Evolutionary conservation across 1,140 invertebrate genomes (phyloP).

Genomic region (Cyclina sinensis): DNA sequence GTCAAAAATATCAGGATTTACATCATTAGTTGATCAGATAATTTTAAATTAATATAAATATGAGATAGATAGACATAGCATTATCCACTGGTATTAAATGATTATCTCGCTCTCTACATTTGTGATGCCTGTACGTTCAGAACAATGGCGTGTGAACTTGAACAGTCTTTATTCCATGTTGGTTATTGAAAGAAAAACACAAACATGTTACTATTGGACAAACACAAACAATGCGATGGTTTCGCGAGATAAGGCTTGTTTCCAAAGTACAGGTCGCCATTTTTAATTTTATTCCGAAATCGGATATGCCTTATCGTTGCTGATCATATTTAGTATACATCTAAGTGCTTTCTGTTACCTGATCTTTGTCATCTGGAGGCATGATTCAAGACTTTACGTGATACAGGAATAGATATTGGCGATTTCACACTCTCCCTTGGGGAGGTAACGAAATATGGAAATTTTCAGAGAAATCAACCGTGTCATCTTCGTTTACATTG

Average conservation of each 20-base stretch:
- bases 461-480: slow-evolving; percentile 33
- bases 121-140: too few species aligned
- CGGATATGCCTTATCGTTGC: slow-evolving; percentile 34
- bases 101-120: too few species aligned
- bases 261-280: background rate
- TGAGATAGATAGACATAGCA: too few species aligned
- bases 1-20: too few species aligned
- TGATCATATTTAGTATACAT: slow-evolving; percentile 48
- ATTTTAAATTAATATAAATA: too few species aligned
- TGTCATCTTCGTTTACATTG: slow-evolving; percentile 29
- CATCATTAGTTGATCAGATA: too few species aligned
- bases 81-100: too few species aligned
- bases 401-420: slow-evolving; percentile 37
- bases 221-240: background rate
- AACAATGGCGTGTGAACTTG: too few species aligned
- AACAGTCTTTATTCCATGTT: too few species aligned
- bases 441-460: slow-evolving; percentile 48
- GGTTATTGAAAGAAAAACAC: background rate
- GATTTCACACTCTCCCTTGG: slow-evolving; percentile 53
- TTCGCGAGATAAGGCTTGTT: background rate
- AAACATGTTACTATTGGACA: background rate
- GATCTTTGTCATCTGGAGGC: slow-evolving; percentile 46
- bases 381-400: slow-evolving; percentile 42
- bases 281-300: slow-evolving; percentile 50
- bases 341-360: slow-evolving; percentile 13